Base-by-base conservation (phyloP, 2,888 invertebrate genomes). In the Amorpha juglandis region DNA sequence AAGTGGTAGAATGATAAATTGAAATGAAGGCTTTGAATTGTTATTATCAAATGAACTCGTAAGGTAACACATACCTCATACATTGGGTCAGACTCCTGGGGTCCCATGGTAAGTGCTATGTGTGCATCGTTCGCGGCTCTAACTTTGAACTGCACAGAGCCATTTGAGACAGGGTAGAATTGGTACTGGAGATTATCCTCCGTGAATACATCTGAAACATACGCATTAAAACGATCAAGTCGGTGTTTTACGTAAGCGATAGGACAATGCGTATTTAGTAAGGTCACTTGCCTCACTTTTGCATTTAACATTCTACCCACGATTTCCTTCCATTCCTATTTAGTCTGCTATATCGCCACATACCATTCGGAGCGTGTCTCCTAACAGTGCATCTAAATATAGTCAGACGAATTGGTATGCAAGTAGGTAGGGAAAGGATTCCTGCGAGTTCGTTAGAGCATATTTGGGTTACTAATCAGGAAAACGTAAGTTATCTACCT, bases 41-140 rank as follows among this genome's bases (percentile, higher is more conserved):
- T 58, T 19, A 6, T 11, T 19, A 12, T 12, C 11, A 58, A 58
- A 12, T 19, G 6, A 16, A 19, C 6, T 38, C 3, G 12, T 42
- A 16, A 33, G 16, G 12, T 80, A 95, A 19, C 16, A 42, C 27
- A 38, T 81, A 95, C 95, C 94, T 98, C 98, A 83, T 96, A 96
- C 94, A 98, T 97, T 27, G 97, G 97, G 63, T 96, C 95, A 9
- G 94, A 89, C 74, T 96, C 97, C 58, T 94, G 90, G 2, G 97
- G 95, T 0, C 95, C 95, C 66, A 95, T 92, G 12, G 97, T 96
- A 12, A 98, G 95, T 0, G 97, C 97, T 75, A 98, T 80, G 84
- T 98, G 98, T 11, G 97, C 98, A 91, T 98, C 98, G 81, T 98
- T 96, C 0, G 95, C 80, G 0, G 98, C 95, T 71, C 96, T 95